phyloP scores from a whole-genome alignment of 2,888 invertebrate genomes.

The Lithophane leautieri region DNA sequence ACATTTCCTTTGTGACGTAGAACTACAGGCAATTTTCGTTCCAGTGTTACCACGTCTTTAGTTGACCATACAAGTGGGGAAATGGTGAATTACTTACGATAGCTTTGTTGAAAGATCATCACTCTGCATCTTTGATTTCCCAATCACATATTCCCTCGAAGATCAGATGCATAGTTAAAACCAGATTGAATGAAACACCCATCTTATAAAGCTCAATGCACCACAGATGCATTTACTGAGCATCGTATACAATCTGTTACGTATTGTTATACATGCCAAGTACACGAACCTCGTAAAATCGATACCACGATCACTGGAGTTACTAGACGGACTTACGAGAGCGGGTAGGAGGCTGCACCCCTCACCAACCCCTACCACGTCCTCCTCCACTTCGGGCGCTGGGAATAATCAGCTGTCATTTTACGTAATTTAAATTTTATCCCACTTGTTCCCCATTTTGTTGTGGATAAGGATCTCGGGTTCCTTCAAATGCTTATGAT shows the following conservation, averaged over 20 bases:
- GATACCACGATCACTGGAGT: constrained; percentile 67
- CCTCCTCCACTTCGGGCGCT: constrained; percentile 41
- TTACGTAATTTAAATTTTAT: constrained; percentile 69
- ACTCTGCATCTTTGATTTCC: neutral
- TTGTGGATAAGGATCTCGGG: constrained; percentile 34
- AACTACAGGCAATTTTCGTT: neutral
- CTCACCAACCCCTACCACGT: neutral
- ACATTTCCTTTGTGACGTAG: neutral
- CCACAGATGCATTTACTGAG: constrained; percentile 36
- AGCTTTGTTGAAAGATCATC: neutral
- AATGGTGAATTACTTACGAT: neutral
- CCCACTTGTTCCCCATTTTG: constrained; percentile 59
- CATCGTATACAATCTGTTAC: constrained; percentile 38
- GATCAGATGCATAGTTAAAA: constrained; percentile 29
- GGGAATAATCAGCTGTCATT: constrained; percentile 73
- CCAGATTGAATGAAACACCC: constrained; percentile 21
- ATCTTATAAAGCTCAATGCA: constrained; percentile 33
- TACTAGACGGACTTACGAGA: constrained; percentile 65
- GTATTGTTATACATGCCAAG: constrained; percentile 46
- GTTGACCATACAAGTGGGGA: neutral
- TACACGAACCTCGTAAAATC: constrained; percentile 70
- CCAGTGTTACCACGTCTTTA: neutral
- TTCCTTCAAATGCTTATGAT: constrained; percentile 37
- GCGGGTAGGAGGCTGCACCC: constrained; percentile 56
- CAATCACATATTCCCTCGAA: constrained; percentile 3